These are phyloP conservation scores for Phymanthus crucifer DNA, from an alignment of 92 coral and sea anemone species.

Conservation along the genomic window DNA sequence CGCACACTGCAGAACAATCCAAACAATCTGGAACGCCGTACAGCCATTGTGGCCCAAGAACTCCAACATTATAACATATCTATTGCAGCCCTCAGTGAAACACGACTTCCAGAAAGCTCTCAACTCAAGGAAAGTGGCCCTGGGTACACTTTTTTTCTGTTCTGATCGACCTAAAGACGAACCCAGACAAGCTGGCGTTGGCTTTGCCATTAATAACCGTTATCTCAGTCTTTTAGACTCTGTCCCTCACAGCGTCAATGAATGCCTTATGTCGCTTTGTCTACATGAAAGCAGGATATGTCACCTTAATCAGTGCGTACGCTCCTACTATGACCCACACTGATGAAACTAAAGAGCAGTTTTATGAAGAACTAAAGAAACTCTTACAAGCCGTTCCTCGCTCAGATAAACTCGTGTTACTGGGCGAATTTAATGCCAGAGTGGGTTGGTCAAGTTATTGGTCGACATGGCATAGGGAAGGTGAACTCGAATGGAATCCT, in stretches of 20 bases:
- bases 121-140: neutral
- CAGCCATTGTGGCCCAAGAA: constrained; percentile 33
- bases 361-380: constrained; percentile 23
- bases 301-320: constrained; percentile 42
- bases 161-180: constrained; percentile 6
- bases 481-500: constrained; percentile 47
- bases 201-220: constrained; percentile 41
- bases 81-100: constrained; percentile 36
- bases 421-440: constrained; percentile 47
- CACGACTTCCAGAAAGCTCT: constrained; percentile 13
- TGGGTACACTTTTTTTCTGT: constrained; percentile 37
- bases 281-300: too few relatives aligned
- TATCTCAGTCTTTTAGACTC: neutral
- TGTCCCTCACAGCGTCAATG: constrained; percentile 26
- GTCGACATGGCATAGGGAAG: constrained; percentile 45
- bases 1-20: constrained; percentile 23
- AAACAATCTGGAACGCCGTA: constrained; percentile 19
- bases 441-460: constrained; percentile 51
- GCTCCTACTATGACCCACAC: constrained; percentile 44
- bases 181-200: constrained; percentile 28
- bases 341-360: constrained; percentile 44
- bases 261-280: constrained; percentile 41
- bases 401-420: constrained; percentile 2
- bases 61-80: constrained; percentile 8
- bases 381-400: neutral